Base-by-base conservation (phyloP, 2,113 vertebrate species). In the Ceyx margarethae region DNA sequence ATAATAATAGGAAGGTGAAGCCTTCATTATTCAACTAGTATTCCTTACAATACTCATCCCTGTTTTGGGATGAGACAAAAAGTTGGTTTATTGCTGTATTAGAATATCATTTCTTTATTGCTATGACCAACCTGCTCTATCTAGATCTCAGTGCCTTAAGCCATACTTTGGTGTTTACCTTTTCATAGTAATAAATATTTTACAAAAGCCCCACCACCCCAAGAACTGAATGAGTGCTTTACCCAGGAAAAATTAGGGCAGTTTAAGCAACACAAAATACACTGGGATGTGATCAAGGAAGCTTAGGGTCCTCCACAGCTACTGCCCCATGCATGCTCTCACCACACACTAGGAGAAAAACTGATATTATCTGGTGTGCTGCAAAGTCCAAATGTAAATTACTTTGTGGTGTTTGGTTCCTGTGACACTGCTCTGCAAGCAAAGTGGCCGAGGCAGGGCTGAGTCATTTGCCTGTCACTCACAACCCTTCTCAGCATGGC, bases 171-270 rank as follows among this genome's bases (percentile, higher is more conserved):
- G 9, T 60, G 40, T 51, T 89, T 82, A 81, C 4, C 22, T 73
- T 18, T 43, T 42, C 17, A n/a, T 3, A 88, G 28, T 29, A 43
- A 15, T 9, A 14, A 22, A 25, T 26, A 40, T n/a, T 13, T 13
- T 16, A 4, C 20, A 17, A 25, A 10, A 1, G 50, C 1, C 8
- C 13, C 11, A 31, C n/a, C 11, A 19, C 5, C 2, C 31, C 19
- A 77, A 26, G 21, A 54, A 50, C 85, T 77, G 37, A 77, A 1
- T 13, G 51, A 68, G 5, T 28, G 19, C 43, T 81, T 86, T 80
- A 46, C 10, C 22, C 35, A 60, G 33, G 40, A 80, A 31, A 89
- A 82, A 73, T 9, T 26, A 40, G 48, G 51, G 51, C 68, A 74
- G 73, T 57, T 93, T 69, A 64, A 58, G 85, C 51, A 45, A 72